These are phyloP conservation scores for Geopemphigus sp. DNA, from an alignment of 1,140 invertebrate genomes.

Conservation along the genomic window DNA sequence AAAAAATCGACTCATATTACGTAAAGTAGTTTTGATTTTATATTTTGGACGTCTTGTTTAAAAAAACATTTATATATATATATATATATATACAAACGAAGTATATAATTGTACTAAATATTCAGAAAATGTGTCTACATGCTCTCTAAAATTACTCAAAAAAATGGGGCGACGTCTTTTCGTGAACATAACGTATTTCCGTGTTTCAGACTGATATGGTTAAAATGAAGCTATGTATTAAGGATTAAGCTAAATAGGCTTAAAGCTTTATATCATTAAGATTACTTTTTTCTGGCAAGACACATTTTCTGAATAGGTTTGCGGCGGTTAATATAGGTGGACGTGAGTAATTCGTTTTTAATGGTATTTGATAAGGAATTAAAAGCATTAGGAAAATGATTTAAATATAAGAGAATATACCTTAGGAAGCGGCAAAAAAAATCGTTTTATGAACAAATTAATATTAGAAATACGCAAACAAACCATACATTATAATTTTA, in stretches of 20 bases:
- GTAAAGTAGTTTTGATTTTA: not conserved
- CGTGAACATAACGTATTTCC: not conserved
- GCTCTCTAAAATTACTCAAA: constrained; percentile 34
- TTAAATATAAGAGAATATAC: not conserved
- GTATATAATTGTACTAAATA: constrained; percentile 12
- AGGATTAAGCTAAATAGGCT: constrained; percentile 34
- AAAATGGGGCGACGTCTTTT: not conserved
- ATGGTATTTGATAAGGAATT: not conserved
- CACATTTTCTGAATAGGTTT: constrained; percentile 75
- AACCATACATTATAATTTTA: not conserved
- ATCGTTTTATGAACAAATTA: not conserved
- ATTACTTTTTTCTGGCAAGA: constrained; percentile 73
- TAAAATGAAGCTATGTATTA: constrained; percentile 47
- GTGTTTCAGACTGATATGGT: constrained; percentile 48
- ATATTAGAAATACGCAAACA: constrained; percentile 2
- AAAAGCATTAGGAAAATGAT: not conserved
- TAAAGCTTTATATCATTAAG: constrained; percentile 46
- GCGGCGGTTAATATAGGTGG: constrained; percentile 5
- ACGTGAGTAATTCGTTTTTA: not conserved
- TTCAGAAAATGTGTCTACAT: constrained; percentile 49
- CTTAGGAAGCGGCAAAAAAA: not conserved
- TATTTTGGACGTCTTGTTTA: constrained; percentile 7
- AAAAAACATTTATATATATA: not conserved
- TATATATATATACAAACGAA: not conserved
- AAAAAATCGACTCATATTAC: too few relatives aligned